Conservation (phyloP, 2,797 vertebrate genomes). For the Hypotaenidia okinawae region DNA sequence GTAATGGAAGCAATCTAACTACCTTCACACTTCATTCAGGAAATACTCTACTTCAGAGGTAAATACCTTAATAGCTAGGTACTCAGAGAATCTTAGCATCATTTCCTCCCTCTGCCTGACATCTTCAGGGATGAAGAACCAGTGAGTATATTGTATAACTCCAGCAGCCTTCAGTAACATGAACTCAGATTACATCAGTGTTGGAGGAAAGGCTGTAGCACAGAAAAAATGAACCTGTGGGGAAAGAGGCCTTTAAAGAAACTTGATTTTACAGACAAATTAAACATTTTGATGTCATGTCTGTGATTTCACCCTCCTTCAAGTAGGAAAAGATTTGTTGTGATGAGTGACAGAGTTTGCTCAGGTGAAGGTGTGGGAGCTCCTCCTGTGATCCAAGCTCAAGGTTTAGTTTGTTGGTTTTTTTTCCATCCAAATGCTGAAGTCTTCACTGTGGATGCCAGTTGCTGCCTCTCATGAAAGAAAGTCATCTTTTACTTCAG, state of each 20-base stretch:
- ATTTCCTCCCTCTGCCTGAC: conserved; percentile 27
- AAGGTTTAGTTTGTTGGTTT: neutral
- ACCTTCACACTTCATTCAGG: conserved; percentile 32
- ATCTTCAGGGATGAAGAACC: neutral
- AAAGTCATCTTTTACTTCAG: neutral
- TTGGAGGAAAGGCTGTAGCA: neutral
- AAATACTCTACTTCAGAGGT: conserved; percentile 45
- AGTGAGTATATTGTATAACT: neutral
- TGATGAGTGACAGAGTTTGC: neutral
- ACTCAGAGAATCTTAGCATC: conserved; percentile 7
- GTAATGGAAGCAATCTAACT: neutral
- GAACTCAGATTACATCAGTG: neutral
- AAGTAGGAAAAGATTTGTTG: neutral
- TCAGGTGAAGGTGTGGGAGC: neutral
- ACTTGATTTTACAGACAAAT: neutral
- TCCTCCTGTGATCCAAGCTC: neutral
- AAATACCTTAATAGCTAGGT: neutral
- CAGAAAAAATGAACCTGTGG: neutral
- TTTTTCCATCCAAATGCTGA: neutral
- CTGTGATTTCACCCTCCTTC: neutral
- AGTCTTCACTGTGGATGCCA: neutral
- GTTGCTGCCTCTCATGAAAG: neutral
- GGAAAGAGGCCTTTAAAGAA: neutral
- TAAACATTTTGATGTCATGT: neutral
- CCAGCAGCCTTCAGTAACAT: neutral